Conservation (phyloP, 2,113 vertebrate genomes). For the Halcyon senegalensis region DNA sequence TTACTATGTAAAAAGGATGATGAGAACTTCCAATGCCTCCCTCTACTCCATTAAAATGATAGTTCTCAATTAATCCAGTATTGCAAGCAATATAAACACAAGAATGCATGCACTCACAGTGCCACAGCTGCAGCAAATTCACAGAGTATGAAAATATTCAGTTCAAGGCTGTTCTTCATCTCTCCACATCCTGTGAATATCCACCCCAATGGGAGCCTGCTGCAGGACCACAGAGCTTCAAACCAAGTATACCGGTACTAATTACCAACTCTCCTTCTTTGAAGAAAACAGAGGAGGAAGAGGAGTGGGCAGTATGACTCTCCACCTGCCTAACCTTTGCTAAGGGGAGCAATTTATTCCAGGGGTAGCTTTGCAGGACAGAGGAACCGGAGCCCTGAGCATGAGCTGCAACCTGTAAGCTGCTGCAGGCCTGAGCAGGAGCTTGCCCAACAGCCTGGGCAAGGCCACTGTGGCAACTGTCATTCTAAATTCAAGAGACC, state of each 20-base stretch:
- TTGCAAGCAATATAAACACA: neutral
- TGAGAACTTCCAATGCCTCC: neutral
- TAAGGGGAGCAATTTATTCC: neutral
- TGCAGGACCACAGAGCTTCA: neutral
- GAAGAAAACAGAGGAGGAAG: neutral
- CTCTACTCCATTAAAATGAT: neutral
- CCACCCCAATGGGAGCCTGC: neutral
- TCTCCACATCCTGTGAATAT: neutral
- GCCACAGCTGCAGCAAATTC: neutral
- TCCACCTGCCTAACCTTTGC: neutral
- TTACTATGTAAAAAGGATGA: neutral
- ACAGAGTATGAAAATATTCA: neutral
- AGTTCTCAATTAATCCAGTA: neutral
- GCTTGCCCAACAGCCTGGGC: neutral
- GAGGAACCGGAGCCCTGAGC: rapidly evolving
- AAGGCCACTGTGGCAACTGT: neutral
- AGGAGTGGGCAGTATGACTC: rapidly evolving
- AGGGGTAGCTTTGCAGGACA: neutral
- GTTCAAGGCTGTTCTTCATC: neutral
- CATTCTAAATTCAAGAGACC: neutral
- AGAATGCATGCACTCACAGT: neutral
- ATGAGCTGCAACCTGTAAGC: neutral
- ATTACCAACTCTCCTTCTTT: neutral
- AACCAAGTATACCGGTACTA: neutral
- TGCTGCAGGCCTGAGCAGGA: neutral